Percentiles rank a stretch among this genome's conserved stretches.
Evolutionary conservation across 2,888 invertebrate genomes (phyloP).

Genomic region (Apomyelois bistriatella): DNA sequence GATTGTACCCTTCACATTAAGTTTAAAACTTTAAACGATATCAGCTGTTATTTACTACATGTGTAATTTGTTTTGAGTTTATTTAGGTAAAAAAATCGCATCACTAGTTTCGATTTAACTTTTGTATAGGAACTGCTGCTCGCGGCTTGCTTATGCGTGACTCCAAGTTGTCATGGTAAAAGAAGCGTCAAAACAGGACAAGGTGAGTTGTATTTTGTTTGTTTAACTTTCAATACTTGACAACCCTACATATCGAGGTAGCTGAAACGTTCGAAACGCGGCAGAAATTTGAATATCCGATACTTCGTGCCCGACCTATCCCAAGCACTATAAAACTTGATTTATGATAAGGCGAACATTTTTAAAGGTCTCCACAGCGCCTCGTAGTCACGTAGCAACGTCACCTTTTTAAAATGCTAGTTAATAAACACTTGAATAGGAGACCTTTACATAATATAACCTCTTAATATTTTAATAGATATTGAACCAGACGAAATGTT

Average conservation of each 20-base stretch:
- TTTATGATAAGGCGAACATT: slow-evolving; percentile 13
- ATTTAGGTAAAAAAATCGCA: no score
- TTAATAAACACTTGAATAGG: not conserved
- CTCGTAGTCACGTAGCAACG: slow-evolving; percentile 4
- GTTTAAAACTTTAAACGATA: no score
- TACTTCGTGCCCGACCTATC: slow-evolving; percentile 11
- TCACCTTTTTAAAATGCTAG: slow-evolving; percentile 11
- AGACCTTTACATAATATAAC: not conserved
- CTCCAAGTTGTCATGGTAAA: no score
- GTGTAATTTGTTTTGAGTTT: no score
- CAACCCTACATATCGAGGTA: slow-evolving; percentile 5
- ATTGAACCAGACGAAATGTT: no score
- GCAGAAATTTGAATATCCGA: slow-evolving; percentile 14
- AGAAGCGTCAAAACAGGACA: no score
- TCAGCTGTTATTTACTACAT: no score
- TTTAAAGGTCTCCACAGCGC: slow-evolving; percentile 2
- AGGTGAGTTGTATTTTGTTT: no score
- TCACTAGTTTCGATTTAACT: no score
- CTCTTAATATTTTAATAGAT: not conserved
- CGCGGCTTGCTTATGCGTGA: no score
- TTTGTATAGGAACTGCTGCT: no score
- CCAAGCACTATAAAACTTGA: slow-evolving; percentile 13
- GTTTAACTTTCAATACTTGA: not conserved
- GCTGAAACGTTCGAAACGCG: slow-evolving; percentile 11
- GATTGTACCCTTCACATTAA: no score